Percentiles rank a stretch among this genome's conserved stretches.
phyloP scores from a whole-genome alignment of 2,888 invertebrate species.

The Iphiclides podalirius region DNA sequence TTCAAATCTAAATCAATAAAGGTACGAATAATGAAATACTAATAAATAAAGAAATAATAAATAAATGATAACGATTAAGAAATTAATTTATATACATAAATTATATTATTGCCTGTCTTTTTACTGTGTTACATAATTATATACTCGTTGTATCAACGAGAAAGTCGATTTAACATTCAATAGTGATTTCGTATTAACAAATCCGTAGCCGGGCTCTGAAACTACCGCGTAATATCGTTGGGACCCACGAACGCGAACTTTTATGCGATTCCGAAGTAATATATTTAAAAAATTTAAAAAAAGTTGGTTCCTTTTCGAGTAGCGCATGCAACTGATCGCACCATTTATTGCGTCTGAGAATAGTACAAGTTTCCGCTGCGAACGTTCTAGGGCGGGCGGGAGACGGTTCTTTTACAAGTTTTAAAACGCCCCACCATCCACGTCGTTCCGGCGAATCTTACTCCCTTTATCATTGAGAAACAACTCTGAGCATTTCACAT shows the following conservation, averaged over 20 bases:
- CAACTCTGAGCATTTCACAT: constrained; percentile 10
- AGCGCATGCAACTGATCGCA: constrained; percentile 57
- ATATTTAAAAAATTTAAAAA: constrained; percentile 41
- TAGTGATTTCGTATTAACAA: background rate
- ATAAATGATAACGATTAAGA: too few species aligned
- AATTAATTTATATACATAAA: too few species aligned
- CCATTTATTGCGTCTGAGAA: constrained; percentile 70
- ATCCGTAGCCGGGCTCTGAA: constrained; percentile 9
- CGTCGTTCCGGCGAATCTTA: constrained; percentile 32
- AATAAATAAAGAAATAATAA: too few species aligned
- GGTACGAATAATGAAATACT: too few species aligned
- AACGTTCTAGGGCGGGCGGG: constrained; percentile 47
- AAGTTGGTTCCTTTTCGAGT: constrained; percentile 56
- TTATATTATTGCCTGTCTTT: too few species aligned
- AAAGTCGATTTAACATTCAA: background rate
- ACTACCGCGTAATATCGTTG: constrained; percentile 10
- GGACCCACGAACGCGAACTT: constrained; percentile 3
- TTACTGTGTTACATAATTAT: too few species aligned
- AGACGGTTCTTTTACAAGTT: constrained; percentile 70
- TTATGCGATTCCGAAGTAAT: constrained; percentile 12
- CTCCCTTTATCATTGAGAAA: constrained; percentile 21
- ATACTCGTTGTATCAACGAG: too few species aligned
- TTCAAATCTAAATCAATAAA: too few species aligned
- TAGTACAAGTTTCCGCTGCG: constrained; percentile 62
- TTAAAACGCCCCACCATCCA: constrained; percentile 55